Evolutionary conservation across 2,888 invertebrate species (phyloP), one percentile per base, ranked within the genome.

Genomic region (Chesias legatella): DNA sequence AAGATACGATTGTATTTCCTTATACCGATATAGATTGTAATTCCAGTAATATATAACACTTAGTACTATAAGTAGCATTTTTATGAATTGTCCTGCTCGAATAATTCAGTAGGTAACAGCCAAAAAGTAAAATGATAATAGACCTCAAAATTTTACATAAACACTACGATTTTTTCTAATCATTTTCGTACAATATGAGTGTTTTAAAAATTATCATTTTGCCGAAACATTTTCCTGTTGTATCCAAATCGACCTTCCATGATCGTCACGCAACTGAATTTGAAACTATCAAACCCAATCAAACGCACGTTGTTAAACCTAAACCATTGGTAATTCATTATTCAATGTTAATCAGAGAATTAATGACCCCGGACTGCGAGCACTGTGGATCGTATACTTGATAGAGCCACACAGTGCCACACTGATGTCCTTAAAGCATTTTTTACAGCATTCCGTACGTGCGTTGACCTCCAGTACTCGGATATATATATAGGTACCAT

Each of bases 391-490:
- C 64, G 65, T 66, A 66, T 63, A 61, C 63, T 67, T 73, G 72
- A 74, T 73, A 77, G 72, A 77, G n/a, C n/a, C n/a, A n/a, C n/a
- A n/a, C n/a, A 77, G 61, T 63, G 63, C 51, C 65, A 58, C 73
- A 70, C 63, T 68, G 67, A 70, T 78, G 81, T 84, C 81, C 81
- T 83, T 80, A 78, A 67, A 72, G 68, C 66, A 77, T 79, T 84
- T 84, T 86, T 86, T 83, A 79, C 71, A 76, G 71, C 82, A 84
- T 83, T 81, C 82, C 75, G 49, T 52, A 56, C 67, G 85, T 73
- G 56, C 83, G 53, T 82, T 79, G 85, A 84, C 82, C 86, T 77
- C 77, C 65, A 58, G 71, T 76, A 81, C 75, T 77, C 73, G 13
- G 13, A 17, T 17, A 17, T 5, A 17, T 5, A 17, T 17, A 17